phyloP scores from a whole-genome alignment of 2,113 vertebrate genomes.

The Mungos mungo region DNA sequence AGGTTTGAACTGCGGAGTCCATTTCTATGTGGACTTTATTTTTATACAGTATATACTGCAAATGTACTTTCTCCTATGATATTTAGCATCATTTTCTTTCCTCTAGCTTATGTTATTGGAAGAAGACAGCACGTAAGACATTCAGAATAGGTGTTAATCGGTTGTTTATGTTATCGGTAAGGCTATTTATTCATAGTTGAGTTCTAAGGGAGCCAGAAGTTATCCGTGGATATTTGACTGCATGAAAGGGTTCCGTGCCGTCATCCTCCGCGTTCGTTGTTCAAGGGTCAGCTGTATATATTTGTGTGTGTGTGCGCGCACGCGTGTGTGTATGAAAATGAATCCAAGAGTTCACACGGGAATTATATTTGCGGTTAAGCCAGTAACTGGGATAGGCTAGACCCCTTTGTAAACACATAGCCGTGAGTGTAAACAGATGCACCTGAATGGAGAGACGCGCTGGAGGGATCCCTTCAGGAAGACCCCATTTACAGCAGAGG shows the following conservation, averaged over 20 bases:
- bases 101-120: not conserved
- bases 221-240: not conserved
- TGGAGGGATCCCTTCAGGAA: too few species aligned
- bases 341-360: not conserved
- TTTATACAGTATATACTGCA: not conserved
- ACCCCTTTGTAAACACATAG: not conserved
- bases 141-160: not conserved
- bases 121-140: not conserved
- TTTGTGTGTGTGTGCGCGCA: not conserved
- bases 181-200: not conserved
- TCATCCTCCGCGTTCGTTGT: not conserved
- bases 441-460: not conserved
- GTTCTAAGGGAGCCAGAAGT: not conserved
- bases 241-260: not conserved
- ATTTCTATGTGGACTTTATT: not conserved
- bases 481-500: not conserved
- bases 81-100: not conserved
- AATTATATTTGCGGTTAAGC: not conserved
- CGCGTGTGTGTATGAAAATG: not conserved
- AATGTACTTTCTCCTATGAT: not conserved
- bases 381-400: not conserved
- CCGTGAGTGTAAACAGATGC: not conserved
- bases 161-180: not conserved
- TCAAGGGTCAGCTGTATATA: not conserved
- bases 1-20: not conserved